Evolutionary conservation across 1,140 invertebrate genomes (phyloP).

Genomic region (Drosophila elegans): DNA sequence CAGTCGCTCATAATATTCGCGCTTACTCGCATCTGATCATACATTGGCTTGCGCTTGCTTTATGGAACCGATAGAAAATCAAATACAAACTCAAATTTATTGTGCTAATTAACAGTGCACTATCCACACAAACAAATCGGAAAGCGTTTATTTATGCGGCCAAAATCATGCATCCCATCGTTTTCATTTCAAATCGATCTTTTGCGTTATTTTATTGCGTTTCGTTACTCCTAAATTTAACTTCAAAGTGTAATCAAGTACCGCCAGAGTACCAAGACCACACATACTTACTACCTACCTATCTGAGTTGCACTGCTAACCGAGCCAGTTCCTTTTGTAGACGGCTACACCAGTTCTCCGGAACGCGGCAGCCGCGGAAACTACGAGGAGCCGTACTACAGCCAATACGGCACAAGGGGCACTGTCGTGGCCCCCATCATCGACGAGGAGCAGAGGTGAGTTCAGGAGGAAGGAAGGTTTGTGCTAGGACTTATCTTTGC

Average conservation of each 20-base stretch:
- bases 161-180: conserved; percentile 24
- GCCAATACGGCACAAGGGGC: conserved; percentile 90
- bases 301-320: neutral
- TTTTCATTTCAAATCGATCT: conserved; percentile 1
- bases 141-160: conserved; percentile 14
- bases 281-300: neutral
- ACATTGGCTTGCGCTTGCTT: conserved; percentile 19
- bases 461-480: no score
- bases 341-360: conserved; percentile 95
- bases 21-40: conserved; percentile 1
- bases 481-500: neutral
- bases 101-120: neutral
- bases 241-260: neutral
- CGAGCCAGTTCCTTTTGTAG: conserved; percentile 67
- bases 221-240: conserved; percentile 1
- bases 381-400: conserved; percentile 95
- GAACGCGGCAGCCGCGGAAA: conserved; percentile 89
- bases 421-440: conserved; percentile 94
- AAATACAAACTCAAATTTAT: conserved; percentile 4
- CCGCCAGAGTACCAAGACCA: neutral
- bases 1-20: conserved; percentile 5
- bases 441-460: conserved; percentile 92
- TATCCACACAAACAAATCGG: conserved; percentile 2
- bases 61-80: conserved; percentile 2
- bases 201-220: conserved; percentile 19